These are phyloP conservation scores for Geopemphigus sp. DNA, from an alignment of 1,140 invertebrate genomes.

Conservation along the genomic window DNA sequence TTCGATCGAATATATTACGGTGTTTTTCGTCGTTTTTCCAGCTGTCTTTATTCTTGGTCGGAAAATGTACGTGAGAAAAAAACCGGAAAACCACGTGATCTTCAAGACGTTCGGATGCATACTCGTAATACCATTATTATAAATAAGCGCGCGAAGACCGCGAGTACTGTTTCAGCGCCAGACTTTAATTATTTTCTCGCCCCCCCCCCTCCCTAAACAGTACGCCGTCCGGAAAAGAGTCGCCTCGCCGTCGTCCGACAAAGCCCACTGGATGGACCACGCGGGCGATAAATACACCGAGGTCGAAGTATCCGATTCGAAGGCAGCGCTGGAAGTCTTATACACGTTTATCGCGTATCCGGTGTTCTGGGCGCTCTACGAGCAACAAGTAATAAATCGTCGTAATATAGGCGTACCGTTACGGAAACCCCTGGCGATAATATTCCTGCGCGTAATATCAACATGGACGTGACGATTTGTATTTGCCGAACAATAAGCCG, in stretches of 20 bases:
- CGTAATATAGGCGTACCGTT: no score
- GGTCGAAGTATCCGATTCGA: conserved; percentile 72
- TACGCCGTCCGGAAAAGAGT: conserved; percentile 56
- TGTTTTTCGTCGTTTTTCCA: conserved; percentile 54
- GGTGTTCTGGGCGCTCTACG: conserved; percentile 85
- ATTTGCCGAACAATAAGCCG: no score
- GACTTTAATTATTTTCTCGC: not conserved
- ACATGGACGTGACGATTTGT: no score
- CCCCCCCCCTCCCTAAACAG: conserved; percentile 54
- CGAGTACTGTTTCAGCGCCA: no score
- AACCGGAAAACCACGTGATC: conserved; percentile 81
- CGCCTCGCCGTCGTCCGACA: conserved; percentile 58
- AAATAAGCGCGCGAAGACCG: no score
- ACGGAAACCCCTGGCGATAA: no score
- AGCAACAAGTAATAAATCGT: conserved; percentile 66
- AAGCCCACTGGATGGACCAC: conserved; percentile 76
- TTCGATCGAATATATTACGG: no score
- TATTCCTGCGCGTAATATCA: no score
- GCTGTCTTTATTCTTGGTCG: conserved; percentile 80
- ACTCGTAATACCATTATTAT: conserved; percentile 64
- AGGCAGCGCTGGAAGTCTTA: conserved; percentile 69
- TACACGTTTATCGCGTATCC: conserved; percentile 79
- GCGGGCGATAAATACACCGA: conserved; percentile 69
- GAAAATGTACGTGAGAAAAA: conserved; percentile 71
- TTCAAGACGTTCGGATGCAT: conserved; percentile 75